These are phyloP conservation scores for Phylloscopus whistleri DNA, from an alignment of 2,113 vertebrate genomes.

Conservation along the genomic window DNA sequence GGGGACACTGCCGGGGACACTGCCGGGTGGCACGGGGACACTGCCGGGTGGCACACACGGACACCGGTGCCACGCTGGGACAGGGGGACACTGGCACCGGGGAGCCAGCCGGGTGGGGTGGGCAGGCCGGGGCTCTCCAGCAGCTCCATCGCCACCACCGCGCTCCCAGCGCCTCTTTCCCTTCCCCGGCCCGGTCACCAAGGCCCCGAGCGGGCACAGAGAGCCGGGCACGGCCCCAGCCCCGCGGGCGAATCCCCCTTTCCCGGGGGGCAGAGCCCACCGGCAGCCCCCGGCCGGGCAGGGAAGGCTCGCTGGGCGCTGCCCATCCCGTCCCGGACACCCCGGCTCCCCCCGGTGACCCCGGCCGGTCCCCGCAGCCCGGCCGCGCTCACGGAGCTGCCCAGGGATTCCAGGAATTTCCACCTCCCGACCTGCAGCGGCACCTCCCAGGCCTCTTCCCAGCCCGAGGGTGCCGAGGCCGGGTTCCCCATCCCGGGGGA, in stretches of 20 bases:
- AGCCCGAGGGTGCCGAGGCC: rapidly evolving
- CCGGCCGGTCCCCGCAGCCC: rapidly evolving
- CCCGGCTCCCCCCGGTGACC: rapidly evolving
- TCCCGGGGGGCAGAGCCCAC: neutral
- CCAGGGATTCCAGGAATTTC: neutral
- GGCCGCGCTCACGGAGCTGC: rapidly evolving
- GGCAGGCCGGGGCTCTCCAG: neutral
- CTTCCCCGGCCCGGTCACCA: rapidly evolving
- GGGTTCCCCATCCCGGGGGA: rapidly evolving
- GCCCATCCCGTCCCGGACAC: rapidly evolving
- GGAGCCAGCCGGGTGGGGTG: neutral
- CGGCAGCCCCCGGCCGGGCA: rapidly evolving
- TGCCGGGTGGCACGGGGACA: too few relatives aligned
- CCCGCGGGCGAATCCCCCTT: rapidly evolving
- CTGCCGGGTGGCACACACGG: neutral
- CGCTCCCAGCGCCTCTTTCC: rapidly evolving
- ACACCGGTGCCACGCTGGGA: rapidly evolving
- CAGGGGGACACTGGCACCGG: neutral
- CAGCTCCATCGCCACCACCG: rapidly evolving
- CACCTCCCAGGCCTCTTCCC: neutral
- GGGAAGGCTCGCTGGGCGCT: rapidly evolving
- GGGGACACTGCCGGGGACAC: too few relatives aligned
- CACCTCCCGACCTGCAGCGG: neutral
- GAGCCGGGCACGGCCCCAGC: rapidly evolving
- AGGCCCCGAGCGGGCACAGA: neutral